Evolutionary conservation across 2,797 vertebrate genomes (phyloP).

Genomic region (Champsocephalus esox): DNA sequence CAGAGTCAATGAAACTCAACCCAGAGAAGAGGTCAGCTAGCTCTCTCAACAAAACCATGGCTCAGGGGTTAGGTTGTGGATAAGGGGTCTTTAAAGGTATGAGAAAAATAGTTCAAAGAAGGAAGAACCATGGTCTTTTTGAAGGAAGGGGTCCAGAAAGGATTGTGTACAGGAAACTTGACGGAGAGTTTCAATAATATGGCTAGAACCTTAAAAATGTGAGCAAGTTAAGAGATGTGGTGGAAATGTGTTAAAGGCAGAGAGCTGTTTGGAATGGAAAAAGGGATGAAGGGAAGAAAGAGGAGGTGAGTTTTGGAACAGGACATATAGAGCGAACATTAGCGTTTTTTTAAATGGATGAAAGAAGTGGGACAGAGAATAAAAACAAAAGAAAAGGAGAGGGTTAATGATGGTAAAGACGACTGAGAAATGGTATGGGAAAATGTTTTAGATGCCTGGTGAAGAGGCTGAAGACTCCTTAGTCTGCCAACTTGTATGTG

Average conservation of each 20-base stretch:
- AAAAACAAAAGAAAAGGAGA: slow-evolving; percentile 31
- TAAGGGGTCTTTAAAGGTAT: slow-evolving; percentile 1
- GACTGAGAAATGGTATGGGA: slow-evolving; percentile 16
- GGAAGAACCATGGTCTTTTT: slow-evolving; percentile 32
- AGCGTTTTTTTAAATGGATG: slow-evolving; percentile 23
- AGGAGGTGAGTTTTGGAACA: slow-evolving; percentile 33
- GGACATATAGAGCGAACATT: slow-evolving; percentile 22
- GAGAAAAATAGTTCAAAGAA: slow-evolving; percentile 27
- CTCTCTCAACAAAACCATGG: slow-evolving; percentile 24
- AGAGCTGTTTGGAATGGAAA: slow-evolving; percentile 38
- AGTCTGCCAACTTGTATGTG: slow-evolving; percentile 22
- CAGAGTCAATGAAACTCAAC: slow-evolving; percentile 31
- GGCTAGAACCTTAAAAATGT: neutral
- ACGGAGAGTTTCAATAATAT: neutral
- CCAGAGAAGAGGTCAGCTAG: slow-evolving; percentile 28
- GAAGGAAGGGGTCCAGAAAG: slow-evolving; percentile 21
- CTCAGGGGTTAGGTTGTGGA: slow-evolving; percentile 13
- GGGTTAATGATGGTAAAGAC: slow-evolving; percentile 25
- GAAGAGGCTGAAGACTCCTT: slow-evolving; percentile 17
- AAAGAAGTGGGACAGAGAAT: neutral
- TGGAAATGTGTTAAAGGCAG: neutral
- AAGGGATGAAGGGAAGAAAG: slow-evolving; percentile 14
- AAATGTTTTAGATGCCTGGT: slow-evolving; percentile 18
- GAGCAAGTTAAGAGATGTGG: slow-evolving; percentile 21
- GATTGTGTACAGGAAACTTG: neutral